Evolutionary conservation across 2,797 vertebrate species (phyloP), one percentile per base, ranked within the genome.

Genomic region (Takifugu rubripes): DNA sequence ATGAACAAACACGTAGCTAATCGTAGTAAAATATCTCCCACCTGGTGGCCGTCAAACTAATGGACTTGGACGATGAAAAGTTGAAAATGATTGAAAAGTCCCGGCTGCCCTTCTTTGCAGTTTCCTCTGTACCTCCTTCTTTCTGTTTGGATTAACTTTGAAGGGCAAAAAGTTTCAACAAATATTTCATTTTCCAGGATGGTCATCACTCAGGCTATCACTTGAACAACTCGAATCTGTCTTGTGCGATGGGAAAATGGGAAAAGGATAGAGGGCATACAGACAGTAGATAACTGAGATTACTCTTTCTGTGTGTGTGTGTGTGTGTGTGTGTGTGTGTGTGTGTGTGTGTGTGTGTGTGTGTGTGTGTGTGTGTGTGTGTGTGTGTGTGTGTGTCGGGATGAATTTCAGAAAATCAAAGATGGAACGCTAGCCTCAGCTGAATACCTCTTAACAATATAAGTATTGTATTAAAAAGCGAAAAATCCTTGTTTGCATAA

Each of bases 181-280:
- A 87, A 90, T 88, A 85, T 87, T 84, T 87, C 50, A 90, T 87
- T 84, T 85, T 72, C 77, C 78, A 84, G 83, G 84, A 85, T 78
- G 84, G 74, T 79, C 80, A 87, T 88, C 84, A 81, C 77, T 87
- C 84, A 88, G 78, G 70, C 73, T 82, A 78, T 79, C 71, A 68
- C 74, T 78, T 81, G 73, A 86, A 77, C 77, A 84, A 81, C 81
- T 87, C 67, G 84, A 84, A 87, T 77, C 72, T 33, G 25, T 81
- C 77, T 79, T 82, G 84, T 77, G 70, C 76, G 52, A 70, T 68
- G 56, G 67, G 78, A 78, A 52, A 68, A 52, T 60, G 53, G 53
- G 55, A 40, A 70, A 74, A 74, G 59, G 70, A 74, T 65, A 52
- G 66, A 72, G 55, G 66, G 64, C 77, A 67, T 77, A 81, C 74